Conservation (phyloP, 2,888 invertebrate genomes). For the Epiblema foenella region DNA sequence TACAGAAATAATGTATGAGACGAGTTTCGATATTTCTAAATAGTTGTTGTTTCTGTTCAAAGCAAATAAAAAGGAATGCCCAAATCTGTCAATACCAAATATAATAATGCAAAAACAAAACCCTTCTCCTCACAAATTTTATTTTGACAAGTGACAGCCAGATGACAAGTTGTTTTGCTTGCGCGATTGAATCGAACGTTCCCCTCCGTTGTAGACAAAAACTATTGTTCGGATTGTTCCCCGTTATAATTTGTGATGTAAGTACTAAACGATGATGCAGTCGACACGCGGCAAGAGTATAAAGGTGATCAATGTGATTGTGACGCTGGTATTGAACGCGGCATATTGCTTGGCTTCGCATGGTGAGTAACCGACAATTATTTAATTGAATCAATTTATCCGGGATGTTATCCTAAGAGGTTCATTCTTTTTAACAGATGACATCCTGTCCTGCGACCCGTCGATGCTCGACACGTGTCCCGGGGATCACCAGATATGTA, state of each 20-base stretch:
- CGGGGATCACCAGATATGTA: constrained; percentile 66
- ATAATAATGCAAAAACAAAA: constrained; percentile 19
- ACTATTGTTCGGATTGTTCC: constrained; percentile 53
- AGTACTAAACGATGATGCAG: constrained; percentile 50
- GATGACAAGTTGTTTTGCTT: constrained; percentile 64
- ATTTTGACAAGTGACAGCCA: constrained; percentile 27
- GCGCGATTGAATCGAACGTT: constrained; percentile 55
- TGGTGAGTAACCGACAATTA: constrained; percentile 80
- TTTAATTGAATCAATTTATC: constrained; percentile 83
- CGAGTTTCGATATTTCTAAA: no score
- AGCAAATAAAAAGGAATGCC: no score
- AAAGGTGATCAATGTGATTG: constrained; percentile 63
- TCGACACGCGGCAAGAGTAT: constrained; percentile 62
- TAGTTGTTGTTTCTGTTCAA: no score
- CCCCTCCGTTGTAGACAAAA: constrained; percentile 57
- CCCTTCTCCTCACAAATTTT: constrained; percentile 45
- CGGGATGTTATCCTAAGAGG: constrained; percentile 65
- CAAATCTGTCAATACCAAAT: neutral
- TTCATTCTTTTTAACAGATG: constrained; percentile 82
- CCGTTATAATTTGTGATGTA: constrained; percentile 68
- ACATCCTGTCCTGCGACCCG: constrained; percentile 78
- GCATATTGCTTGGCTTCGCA: constrained; percentile 65
- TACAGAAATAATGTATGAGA: no score
- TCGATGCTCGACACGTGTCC: constrained; percentile 62
- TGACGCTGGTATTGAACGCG: constrained; percentile 67